A percentile compares a stretch with the other conserved stretches of the same genome.
These are phyloP conservation scores for Tiliacea citrago DNA, from an alignment of 2,888 invertebrate genomes.

Conservation along the genomic window DNA sequence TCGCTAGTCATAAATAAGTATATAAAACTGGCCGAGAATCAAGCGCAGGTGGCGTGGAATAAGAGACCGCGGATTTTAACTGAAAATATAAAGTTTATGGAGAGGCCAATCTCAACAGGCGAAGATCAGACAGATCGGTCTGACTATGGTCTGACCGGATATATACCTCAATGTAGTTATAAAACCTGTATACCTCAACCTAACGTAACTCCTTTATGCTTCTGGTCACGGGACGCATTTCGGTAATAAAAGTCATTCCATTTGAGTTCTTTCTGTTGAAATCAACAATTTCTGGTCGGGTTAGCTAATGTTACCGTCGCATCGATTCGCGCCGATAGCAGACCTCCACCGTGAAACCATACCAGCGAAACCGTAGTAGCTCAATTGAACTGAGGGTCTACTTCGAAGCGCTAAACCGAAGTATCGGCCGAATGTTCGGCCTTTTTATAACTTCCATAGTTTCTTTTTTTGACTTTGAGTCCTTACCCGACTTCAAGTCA, in stretches of 20 bases:
- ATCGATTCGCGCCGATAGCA: no score
- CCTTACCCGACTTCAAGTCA: no score
- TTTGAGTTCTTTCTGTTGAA: not conserved
- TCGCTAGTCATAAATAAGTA: not conserved
- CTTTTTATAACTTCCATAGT: no score
- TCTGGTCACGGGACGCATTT: not conserved
- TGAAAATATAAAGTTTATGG: not conserved
- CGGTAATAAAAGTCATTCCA: slow-evolving; percentile 1
- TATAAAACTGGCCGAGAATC: not conserved
- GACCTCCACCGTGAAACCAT: no score
- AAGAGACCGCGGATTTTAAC: not conserved
- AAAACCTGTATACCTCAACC: not conserved
- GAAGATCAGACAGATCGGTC: no score
- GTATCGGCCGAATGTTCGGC: no score
- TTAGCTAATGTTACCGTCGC: no score
- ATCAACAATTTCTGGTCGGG: slow-evolving; percentile 28
- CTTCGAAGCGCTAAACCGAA: no score
- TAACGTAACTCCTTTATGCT: not conserved
- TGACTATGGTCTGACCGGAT: not conserved
- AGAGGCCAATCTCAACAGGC: not conserved
- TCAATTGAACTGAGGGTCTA: no score
- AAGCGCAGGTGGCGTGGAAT: not conserved
- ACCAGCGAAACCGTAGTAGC: no score
- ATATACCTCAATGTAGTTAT: not conserved
- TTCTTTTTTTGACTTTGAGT: no score